These are phyloP conservation scores for Myrmecobius fasciatus DNA, from an alignment of 2,113 vertebrate genomes.

Conservation along the genomic window DNA sequence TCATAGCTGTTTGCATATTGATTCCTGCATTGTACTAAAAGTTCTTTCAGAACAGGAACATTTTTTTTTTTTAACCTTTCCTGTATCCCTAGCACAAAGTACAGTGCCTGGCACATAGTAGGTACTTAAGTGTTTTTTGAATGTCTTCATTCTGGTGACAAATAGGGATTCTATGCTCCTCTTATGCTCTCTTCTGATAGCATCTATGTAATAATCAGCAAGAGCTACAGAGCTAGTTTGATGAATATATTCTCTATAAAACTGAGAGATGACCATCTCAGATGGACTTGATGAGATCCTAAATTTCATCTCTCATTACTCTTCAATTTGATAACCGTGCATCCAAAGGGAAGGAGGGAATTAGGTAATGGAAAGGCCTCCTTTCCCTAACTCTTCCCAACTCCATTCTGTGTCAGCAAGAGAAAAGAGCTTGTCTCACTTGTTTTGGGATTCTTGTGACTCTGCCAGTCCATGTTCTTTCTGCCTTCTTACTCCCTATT, in stretches of 20 bases:
- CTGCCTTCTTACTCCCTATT: neutral
- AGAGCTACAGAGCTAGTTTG: neutral
- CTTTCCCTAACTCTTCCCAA: neutral
- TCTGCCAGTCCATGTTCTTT: neutral
- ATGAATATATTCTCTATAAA: neutral
- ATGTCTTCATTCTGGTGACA: neutral
- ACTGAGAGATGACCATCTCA: neutral
- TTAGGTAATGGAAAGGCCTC: neutral
- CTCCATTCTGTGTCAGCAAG: neutral
- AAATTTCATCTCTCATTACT: neutral
- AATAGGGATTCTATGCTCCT: neutral
- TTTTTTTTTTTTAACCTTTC: neutral
- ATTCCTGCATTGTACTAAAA: neutral
- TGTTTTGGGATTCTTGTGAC: neutral
- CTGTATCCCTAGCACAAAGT: neutral
- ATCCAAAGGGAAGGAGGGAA: neutral
- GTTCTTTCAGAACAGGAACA: neutral
- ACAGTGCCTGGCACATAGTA: neutral
- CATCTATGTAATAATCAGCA: neutral
- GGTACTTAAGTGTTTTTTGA: neutral
- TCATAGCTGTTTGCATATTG: neutral
- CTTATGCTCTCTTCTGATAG: neutral
- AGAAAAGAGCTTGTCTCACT: neutral
- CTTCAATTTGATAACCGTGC: neutral
- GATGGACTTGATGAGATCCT: neutral